These are phyloP conservation scores for Conops quadrifasciatus DNA, from an alignment of 2,888 invertebrate genomes.

Conservation along the genomic window DNA sequence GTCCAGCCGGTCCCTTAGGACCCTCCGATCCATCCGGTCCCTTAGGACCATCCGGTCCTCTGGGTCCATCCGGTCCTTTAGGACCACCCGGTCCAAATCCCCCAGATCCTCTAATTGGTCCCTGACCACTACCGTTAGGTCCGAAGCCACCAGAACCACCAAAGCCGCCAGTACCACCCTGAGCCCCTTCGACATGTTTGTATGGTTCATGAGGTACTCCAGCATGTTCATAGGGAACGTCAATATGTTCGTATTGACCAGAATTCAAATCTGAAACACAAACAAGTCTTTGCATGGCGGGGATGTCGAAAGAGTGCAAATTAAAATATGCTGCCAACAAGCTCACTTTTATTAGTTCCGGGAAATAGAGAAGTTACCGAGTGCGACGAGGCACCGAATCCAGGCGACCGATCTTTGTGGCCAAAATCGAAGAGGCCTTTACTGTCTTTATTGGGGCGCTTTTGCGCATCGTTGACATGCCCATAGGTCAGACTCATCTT, in stretches of 20 bases:
- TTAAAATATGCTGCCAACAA: conserved; percentile 24
- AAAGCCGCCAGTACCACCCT: conserved; percentile 45
- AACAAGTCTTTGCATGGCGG: conserved; percentile 36
- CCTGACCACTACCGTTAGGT: conserved; percentile 8
- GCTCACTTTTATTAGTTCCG: conserved; percentile 43
- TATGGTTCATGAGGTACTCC: conserved; percentile 8
- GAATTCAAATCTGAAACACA: conserved; percentile 55
- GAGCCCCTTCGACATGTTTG: conserved; percentile 44
- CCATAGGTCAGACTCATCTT: conserved; percentile 51
- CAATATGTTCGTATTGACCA: conserved; percentile 45
- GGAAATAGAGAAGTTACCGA: conserved; percentile 54
- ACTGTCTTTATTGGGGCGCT: conserved; percentile 37
- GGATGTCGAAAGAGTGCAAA: background rate
- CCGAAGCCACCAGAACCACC: conserved; percentile 41
- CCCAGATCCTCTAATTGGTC: conserved; percentile 36
- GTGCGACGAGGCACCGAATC: conserved; percentile 55
- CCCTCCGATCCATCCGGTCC: conserved; percentile 49
- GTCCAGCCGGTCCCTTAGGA: conserved; percentile 65
- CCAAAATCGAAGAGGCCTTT: conserved; percentile 52
- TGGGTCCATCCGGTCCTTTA: conserved; percentile 40
- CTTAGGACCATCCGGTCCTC: conserved; percentile 41
- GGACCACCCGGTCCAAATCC: conserved; percentile 40
- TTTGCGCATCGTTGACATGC: conserved; percentile 40
- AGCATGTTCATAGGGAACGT: conserved; percentile 37
- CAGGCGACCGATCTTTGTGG: conserved; percentile 49